These are phyloP conservation scores for Apostichopus californicus DNA, from an alignment of 35 echinoderm and acorn worm genomes.

Conservation along the genomic window DNA sequence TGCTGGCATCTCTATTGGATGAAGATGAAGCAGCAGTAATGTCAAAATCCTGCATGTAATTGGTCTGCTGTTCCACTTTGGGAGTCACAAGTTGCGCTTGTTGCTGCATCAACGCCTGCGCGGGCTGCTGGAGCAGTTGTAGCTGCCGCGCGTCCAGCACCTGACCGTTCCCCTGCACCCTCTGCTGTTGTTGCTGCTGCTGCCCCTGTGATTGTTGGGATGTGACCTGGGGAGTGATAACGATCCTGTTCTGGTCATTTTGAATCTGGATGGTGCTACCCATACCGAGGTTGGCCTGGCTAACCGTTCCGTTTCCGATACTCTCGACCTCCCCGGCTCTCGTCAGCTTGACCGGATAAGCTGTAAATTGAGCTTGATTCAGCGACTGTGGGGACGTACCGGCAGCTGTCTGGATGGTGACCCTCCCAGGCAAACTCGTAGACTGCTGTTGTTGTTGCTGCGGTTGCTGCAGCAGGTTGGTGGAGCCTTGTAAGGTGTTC, in stretches of 20 bases:
- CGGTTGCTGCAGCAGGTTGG: slow-evolving; percentile 19
- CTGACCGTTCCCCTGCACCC: neutral
- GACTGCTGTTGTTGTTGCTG: slow-evolving; percentile 46
- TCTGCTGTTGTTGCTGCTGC: neutral
- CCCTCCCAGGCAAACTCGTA: neutral
- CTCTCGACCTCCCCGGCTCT: slow-evolving; percentile 14
- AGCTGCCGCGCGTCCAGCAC: slow-evolving; percentile 15
- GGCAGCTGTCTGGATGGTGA: slow-evolving; percentile 12
- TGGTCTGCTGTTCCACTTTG: slow-evolving; percentile 24
- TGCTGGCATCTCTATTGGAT: neutral
- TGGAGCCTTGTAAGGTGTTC: neutral
- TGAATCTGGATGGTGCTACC: slow-evolving; percentile 40
- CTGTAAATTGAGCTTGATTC: slow-evolving; percentile 21
- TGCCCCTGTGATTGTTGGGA: neutral
- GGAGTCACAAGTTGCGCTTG: slow-evolving; percentile 15
- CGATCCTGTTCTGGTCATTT: slow-evolving; percentile 31
- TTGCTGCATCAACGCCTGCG: slow-evolving; percentile 9
- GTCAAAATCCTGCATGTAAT: slow-evolving; percentile 54
- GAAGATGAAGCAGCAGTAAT: neutral
- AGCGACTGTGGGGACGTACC: neutral
- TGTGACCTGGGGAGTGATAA: slow-evolving; percentile 11
- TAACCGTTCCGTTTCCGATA: neutral
- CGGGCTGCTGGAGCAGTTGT: slow-evolving; percentile 27
- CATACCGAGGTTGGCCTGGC: neutral
- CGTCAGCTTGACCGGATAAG: slow-evolving; percentile 37